Evolutionary conservation across 2,797 vertebrate genomes (phyloP).

Genomic region (Argyrosomus regius): DNA sequence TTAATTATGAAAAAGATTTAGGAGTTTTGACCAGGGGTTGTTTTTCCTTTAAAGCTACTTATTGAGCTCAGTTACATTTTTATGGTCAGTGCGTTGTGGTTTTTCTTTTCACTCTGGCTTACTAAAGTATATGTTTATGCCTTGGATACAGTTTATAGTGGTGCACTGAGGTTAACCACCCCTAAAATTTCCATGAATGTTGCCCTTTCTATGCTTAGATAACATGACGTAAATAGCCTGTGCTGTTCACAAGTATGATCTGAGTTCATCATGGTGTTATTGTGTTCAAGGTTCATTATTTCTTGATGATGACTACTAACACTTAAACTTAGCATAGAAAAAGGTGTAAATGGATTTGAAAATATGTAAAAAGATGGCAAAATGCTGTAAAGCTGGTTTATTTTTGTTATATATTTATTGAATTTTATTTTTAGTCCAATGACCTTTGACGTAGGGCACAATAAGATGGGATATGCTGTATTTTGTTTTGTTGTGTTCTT

Average conservation of each 20-base stretch:
- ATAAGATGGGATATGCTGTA: no score
- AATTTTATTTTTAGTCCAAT: no score
- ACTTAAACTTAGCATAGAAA: background rate
- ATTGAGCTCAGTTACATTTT: background rate
- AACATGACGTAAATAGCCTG: background rate
- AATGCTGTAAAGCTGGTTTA: no score
- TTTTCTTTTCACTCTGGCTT: background rate
- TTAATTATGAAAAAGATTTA: background rate
- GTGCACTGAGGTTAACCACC: background rate
- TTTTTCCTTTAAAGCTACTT: conserved; percentile 7
- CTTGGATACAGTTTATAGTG: background rate
- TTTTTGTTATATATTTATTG: no score
- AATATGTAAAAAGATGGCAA: no score
- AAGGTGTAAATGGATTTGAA: no score
- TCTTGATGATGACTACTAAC: background rate
- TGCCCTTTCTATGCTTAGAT: background rate
- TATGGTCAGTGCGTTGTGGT: background rate
- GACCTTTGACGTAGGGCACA: no score
- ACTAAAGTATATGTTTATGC: background rate
- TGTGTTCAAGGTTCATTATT: background rate
- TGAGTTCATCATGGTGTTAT: background rate
- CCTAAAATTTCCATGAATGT: background rate
- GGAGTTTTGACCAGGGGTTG: background rate
- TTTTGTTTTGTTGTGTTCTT: no score
- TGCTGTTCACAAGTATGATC: background rate